Evolutionary conservation across 37 sponge, comb jelly and placozoan genomes (phyloP), one percentile per base, ranked within the genome.

Genomic region (Beroe forskalii): DNA sequence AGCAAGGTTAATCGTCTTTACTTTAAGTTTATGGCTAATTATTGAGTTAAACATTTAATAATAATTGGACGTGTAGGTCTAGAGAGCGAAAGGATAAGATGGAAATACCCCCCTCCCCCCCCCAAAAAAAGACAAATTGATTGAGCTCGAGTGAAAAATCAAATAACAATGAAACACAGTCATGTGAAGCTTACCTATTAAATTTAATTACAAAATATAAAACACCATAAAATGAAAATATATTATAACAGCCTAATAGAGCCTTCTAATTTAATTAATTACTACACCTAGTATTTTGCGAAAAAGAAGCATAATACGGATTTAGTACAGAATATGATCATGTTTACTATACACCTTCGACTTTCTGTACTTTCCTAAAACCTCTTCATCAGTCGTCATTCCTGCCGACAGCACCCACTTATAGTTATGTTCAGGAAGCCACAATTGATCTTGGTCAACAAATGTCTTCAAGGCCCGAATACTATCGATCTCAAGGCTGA

Each of bases 271-370:
- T 17, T 17, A 48, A 17, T 48, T 48, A 6, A 17, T 48, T 12
- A 48, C 12, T 17, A 6, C 6, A 48, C 12, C 12, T 17, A 12
- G 12, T 17, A 17, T 17, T 17, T 17, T 12, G 12, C 6, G 12
- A 12, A 6, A 17, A 6, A 12, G 12, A 48, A 17, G 12, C 6
- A 48, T 48, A 48, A 17, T 17, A 48, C 6, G 12, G 55, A 48
- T 12, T 48, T 12, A 48, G 55, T 48, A 48, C 38, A 80, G 40
- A n/a, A 80, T 44, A 38, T 80, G 86, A 38, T 80, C 86, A 38
- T 80, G 86, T 43, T 80, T 80, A 24, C 86, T 80, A 30, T 80
- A 80, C 27, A 80, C 86, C 37, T 48, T 32, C 3, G 86, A 80
- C 30, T 80, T 80, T 80, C 86, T 80, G 30, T 80, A 80, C 22